Conservation (phyloP, 2,797 vertebrate genomes). For the Mycteria americana region DNA sequence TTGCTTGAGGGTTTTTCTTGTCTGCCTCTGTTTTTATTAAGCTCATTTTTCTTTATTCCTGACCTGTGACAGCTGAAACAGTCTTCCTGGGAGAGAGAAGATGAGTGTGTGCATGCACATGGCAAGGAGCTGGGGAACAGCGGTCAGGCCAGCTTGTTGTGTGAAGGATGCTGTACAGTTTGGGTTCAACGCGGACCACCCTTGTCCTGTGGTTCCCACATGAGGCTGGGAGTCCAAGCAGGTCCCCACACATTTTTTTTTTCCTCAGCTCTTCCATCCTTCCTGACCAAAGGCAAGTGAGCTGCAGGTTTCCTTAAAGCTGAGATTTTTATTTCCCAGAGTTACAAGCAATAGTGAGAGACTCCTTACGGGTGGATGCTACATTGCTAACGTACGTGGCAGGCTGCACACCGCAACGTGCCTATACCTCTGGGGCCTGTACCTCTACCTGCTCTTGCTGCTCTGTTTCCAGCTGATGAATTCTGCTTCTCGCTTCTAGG, state of each 20-base stretch:
- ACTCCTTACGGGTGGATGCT: background rate
- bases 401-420: background rate
- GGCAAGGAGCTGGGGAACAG: background rate
- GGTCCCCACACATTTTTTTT: too few relatives aligned
- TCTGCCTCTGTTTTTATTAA: background rate
- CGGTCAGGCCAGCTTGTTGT: background rate
- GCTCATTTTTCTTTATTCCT: constrained; percentile 9
- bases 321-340: background rate
- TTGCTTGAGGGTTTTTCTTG: background rate
- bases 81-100: background rate
- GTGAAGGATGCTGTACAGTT: background rate
- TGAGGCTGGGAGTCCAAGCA: background rate
- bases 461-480: background rate
- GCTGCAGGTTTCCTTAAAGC: background rate
- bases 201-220: background rate
- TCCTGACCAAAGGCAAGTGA: background rate
- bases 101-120: background rate
- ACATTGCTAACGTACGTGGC: accelerated
- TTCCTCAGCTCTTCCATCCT: background rate
- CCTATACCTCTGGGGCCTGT: background rate
- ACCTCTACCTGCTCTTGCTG: background rate
- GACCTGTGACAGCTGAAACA: background rate
- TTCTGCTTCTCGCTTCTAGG: background rate
- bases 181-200: background rate
- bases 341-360: background rate